Conservation (phyloP, 2,888 invertebrate genomes). For the Maniola hyperantus region DNA sequence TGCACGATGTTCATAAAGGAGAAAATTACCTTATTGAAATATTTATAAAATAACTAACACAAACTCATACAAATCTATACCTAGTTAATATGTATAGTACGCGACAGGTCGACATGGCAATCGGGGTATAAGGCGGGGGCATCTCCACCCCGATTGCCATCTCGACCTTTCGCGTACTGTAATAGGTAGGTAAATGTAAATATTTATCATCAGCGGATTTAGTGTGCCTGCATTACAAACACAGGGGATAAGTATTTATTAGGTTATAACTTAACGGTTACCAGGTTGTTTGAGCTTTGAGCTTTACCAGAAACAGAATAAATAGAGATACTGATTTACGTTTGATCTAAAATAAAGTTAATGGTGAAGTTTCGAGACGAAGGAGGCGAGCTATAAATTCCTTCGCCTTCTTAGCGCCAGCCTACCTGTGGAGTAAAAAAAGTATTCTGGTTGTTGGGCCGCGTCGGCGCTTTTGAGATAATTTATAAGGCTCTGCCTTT, state of each 20-base stretch:
- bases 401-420: slow-evolving; percentile 79
- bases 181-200: no score
- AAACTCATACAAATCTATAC: no score
- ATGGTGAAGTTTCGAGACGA: slow-evolving; percentile 31
- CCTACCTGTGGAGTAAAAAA: slow-evolving; percentile 80
- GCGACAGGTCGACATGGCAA: no score
- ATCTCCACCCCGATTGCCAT: no score
- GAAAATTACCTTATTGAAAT: no score
- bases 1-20: no score
- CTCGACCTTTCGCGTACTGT: no score
- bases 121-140: no score
- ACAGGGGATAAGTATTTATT: not conserved
- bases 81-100: no score
- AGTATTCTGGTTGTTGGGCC: slow-evolving; percentile 76
- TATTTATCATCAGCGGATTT: not conserved
- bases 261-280: slow-evolving; percentile 8
- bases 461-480: slow-evolving; percentile 82
- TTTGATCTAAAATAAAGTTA: slow-evolving; percentile 8
- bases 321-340: slow-evolving; percentile 20
- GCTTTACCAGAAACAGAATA: slow-evolving; percentile 4
- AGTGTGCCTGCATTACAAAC: not conserved
- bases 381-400: slow-evolving; percentile 65
- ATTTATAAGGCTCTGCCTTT: slow-evolving; percentile 82
- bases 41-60: no score
- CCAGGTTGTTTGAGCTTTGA: slow-evolving; percentile 6